These are phyloP conservation scores for Trichechus manatus DNA, from an alignment of 2,113 vertebrate genomes.

Conservation along the genomic window DNA sequence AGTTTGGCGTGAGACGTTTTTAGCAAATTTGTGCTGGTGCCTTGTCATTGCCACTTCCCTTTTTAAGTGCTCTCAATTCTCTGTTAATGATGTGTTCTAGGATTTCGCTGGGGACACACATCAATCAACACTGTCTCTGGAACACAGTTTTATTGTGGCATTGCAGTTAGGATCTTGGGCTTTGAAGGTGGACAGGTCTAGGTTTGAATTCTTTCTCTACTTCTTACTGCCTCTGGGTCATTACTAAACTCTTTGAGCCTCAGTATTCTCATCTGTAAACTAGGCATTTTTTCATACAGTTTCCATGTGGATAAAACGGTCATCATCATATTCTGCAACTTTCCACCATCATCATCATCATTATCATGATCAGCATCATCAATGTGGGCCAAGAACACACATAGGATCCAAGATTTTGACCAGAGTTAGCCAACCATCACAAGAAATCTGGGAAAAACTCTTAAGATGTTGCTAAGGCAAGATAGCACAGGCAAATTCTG, in stretches of 20 bases:
- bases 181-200: constrained; percentile 61
- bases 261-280: neutral
- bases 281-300: neutral
- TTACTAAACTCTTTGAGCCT: neutral
- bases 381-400: neutral
- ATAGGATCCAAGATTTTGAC: neutral
- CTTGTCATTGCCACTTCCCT: neutral
- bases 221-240: constrained; percentile 37
- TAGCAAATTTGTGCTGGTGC: neutral
- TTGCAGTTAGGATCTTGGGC: neutral
- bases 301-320: neutral
- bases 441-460: neutral
- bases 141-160: neutral
- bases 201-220: neutral
- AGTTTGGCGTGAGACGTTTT: neutral
- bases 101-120: neutral
- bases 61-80: constrained; percentile 42
- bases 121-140: neutral
- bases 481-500: neutral
- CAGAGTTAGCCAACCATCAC: neutral
- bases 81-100: constrained; percentile 16
- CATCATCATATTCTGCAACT: neutral
- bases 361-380: neutral
- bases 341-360: neutral
- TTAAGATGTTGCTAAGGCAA: neutral